Evolutionary conservation across 2,797 vertebrate species (phyloP).

Genomic region (Enteromius radiatus): DNA sequence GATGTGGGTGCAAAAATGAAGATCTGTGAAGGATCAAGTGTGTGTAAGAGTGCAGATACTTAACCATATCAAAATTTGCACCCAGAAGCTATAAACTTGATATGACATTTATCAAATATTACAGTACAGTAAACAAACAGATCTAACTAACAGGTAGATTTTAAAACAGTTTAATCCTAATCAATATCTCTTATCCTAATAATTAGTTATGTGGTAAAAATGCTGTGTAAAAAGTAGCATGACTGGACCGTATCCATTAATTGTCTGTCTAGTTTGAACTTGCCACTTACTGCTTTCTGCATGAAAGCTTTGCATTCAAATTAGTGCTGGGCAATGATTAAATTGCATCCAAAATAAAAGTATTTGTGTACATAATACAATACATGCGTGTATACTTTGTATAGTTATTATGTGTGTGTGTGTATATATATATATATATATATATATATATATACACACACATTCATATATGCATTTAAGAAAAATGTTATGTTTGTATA

Average conservation of each 20-base stretch:
- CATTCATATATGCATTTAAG: too few relatives aligned
- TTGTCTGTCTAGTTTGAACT: not conserved
- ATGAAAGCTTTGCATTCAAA: too few relatives aligned
- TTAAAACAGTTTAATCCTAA: not conserved
- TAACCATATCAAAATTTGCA: not conserved
- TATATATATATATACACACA: too few relatives aligned
- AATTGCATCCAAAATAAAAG: too few relatives aligned
- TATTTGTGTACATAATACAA: too few relatives aligned
- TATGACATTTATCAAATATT: not conserved
- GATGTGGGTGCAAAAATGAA: constrained; percentile 1
- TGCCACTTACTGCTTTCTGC: not conserved
- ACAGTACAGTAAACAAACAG: not conserved
- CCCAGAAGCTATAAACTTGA: not conserved
- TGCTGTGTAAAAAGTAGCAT: not conserved
- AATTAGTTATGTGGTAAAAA: not conserved
- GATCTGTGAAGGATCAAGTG: not conserved
- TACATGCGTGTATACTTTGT: too few relatives aligned
- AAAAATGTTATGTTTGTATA: too few relatives aligned
- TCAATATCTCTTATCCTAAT: not conserved
- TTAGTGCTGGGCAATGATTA: too few relatives aligned
- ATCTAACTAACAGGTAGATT: not conserved
- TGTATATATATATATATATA: too few relatives aligned
- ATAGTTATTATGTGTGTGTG: too few relatives aligned
- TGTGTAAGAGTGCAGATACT: not conserved
- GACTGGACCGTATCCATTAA: not conserved